phyloP scores from a whole-genome alignment of 2,797 vertebrate genomes.

The Dipus sagitta region DNA sequence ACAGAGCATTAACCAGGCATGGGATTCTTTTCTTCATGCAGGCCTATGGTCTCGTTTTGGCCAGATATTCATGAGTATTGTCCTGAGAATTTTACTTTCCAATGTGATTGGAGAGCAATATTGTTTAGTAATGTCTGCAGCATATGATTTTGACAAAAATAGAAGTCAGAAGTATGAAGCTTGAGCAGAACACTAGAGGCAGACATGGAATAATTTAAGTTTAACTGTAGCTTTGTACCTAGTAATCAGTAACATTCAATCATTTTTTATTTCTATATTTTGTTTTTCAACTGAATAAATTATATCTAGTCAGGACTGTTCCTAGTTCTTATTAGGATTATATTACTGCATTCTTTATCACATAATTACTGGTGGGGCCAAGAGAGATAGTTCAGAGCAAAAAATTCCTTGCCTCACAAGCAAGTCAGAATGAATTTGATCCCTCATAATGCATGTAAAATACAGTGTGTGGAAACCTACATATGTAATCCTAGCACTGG shows the following conservation, averaged over 20 bases:
- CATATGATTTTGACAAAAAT: not conserved
- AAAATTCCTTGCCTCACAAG: no score
- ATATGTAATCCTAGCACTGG: no score
- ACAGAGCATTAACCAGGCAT: not conserved
- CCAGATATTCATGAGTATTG: not conserved
- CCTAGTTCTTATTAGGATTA: not conserved
- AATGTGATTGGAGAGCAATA: not conserved
- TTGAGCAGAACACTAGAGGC: not conserved
- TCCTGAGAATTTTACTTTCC: not conserved
- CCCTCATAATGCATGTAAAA: no score
- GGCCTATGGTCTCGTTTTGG: not conserved
- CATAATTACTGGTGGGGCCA: no score
- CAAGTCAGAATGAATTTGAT: no score
- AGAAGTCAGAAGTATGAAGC: not conserved
- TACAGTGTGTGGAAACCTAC: no score
- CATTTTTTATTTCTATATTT: not conserved
- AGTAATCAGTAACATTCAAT: not conserved
- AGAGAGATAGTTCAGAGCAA: no score
- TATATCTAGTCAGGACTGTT: not conserved
- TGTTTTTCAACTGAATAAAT: not conserved
- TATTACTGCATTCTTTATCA: not conserved
- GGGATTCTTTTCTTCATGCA: not conserved
- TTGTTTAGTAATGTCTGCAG: not conserved
- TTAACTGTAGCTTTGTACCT: not conserved
- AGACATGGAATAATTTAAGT: not conserved